phyloP scores from a whole-genome alignment of 2,888 invertebrate genomes.

The Malthinus seriepunctatus region DNA sequence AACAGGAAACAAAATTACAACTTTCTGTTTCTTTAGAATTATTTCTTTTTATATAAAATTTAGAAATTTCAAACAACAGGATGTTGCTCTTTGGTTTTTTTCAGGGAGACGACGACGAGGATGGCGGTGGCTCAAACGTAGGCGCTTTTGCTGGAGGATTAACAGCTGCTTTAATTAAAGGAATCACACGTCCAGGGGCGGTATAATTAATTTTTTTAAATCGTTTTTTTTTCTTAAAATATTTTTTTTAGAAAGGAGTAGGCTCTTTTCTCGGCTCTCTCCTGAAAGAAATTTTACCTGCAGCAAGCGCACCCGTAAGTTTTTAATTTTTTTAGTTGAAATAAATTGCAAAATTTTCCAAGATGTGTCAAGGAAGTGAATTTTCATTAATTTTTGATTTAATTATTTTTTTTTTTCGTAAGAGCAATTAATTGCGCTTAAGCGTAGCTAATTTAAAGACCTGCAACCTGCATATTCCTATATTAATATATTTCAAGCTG shows the following conservation, averaged over 20 bases:
- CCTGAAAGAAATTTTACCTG: constrained; percentile 48
- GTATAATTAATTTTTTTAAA: constrained; percentile 37
- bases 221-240: not conserved
- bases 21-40: too few species aligned
- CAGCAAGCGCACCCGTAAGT: constrained; percentile 52
- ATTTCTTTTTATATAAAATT: too few species aligned
- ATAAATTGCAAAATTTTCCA: too few species aligned
- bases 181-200: constrained; percentile 51
- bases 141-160: constrained; percentile 54
- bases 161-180: constrained; percentile 50
- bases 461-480: too few species aligned
- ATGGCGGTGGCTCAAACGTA: constrained; percentile 53
- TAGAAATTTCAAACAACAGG: too few species aligned
- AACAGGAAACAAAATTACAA: too few species aligned
- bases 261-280: constrained; percentile 51
- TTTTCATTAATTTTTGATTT: too few species aligned
- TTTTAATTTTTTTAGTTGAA: not conserved
- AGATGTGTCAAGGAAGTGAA: too few species aligned
- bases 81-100: constrained; percentile 6
- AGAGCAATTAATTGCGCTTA: too few species aligned
- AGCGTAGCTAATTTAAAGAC: too few species aligned
- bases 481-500: too few species aligned
- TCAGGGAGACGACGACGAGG: constrained; percentile 45
- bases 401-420: too few species aligned
- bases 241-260: constrained; percentile 50